Conservation (phyloP, 2,113 vertebrate species). For the Lates calcarifer region DNA sequence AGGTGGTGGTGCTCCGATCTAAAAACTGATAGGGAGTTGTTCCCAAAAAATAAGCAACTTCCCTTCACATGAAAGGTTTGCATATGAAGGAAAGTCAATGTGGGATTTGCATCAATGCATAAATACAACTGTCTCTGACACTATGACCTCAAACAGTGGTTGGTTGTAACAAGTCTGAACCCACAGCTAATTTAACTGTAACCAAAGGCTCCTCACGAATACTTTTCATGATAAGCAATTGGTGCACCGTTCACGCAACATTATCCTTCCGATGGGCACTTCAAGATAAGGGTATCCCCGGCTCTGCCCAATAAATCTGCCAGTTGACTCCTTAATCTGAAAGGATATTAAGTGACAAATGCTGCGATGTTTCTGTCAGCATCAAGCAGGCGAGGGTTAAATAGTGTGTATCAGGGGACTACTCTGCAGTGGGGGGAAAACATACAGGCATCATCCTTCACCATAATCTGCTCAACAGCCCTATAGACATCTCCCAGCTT, state of each 20-base stretch:
- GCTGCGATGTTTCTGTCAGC: constrained; percentile 85
- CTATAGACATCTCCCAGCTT: constrained; percentile 77
- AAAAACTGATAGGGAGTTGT: constrained; percentile 16
- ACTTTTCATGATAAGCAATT: not conserved
- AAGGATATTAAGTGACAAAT: constrained; percentile 90
- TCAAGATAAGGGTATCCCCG: constrained; percentile 81
- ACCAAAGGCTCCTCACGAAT: not conserved
- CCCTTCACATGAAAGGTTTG: constrained; percentile 64
- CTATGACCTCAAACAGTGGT: constrained; percentile 46
- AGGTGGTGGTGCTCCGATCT: constrained; percentile 4
- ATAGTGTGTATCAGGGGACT: constrained; percentile 87
- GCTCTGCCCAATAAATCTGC: constrained; percentile 83
- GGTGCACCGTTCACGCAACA: constrained; percentile 20
- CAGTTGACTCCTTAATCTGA: constrained; percentile 87
- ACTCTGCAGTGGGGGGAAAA: constrained; percentile 73
- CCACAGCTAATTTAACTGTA: constrained; percentile 68
- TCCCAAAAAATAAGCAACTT: constrained; percentile 1
- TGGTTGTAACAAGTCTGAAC: constrained; percentile 59
- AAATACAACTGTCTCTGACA: constrained; percentile 65
- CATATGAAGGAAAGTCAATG: constrained; percentile 63
- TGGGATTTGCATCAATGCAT: constrained; percentile 78
- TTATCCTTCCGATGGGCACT: constrained; percentile 82
- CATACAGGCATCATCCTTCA: constrained; percentile 77
- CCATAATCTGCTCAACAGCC: constrained; percentile 82
- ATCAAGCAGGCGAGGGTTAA: constrained; percentile 88